Evolutionary conservation across 2,797 vertebrate genomes (phyloP), one percentile per base, ranked within the genome.

Genomic region (Scomberomorus guttatus): DNA sequence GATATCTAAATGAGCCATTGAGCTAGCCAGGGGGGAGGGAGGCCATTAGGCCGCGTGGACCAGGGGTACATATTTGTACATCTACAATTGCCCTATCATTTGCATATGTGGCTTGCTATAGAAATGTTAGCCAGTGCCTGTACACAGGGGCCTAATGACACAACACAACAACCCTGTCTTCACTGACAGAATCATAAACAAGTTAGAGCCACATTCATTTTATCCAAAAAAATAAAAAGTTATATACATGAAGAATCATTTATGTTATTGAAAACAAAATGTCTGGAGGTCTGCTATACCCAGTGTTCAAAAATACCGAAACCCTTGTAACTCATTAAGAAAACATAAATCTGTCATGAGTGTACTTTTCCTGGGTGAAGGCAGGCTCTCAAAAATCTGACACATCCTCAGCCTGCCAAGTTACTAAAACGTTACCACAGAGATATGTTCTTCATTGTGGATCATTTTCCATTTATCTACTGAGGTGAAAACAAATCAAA

Each of bases 1-100:
- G 91, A 92, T 93, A 93, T 94, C 93, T 94, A 94, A 95, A 95
- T 94, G 94, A 94, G 92, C 93, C 94, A 94, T 93, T 94, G 92
- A 93, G 90, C 90, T 72, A 79, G 87, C 87, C 89, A 81, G 89
- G 82, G 82, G 89, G 90, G 92, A 90, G 91, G 90, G 88, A 89
- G 89, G 81, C 93, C 92, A 94, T 95, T 95, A 95, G 91, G 87
- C 86, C 55, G 62, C n/a, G 22, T 63, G 83, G 90, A 90, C 92
- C 89, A 57, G 86, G 89, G 93, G 90, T 92, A 94, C 94, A 95
- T 95, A 94, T 95, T 95, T 95, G 93, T 94, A 94, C 93, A 93
- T 94, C 92, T 93, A 87, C 90, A 94, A 95, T 94, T 93, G 93
- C 89, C 87, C 88, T 54, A 90, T 93, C 89, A 94, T 95, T 95